phyloP scores from a whole-genome alignment of 2,888 invertebrate genomes.

The Megastigmus dorsalis region DNA sequence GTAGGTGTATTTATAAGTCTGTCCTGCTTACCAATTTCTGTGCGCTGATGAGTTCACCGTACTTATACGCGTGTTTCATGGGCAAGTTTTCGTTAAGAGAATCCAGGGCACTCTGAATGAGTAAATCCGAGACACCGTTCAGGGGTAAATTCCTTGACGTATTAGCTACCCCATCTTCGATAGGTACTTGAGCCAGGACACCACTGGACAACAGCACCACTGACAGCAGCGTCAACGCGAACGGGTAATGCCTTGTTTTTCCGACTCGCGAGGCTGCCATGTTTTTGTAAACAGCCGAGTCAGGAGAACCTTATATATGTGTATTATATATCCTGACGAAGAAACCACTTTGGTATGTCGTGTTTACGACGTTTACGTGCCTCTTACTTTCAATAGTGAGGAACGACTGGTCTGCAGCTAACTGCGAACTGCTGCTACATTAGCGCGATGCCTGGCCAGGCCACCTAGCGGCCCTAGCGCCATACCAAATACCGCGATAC shows the following conservation, averaged over 20 bases:
- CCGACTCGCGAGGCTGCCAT: slow-evolving; percentile 46
- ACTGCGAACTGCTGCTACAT: neutral
- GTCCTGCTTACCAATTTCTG: slow-evolving; percentile 65
- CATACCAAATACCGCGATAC: too few species aligned
- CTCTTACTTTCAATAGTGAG: slow-evolving; percentile 37
- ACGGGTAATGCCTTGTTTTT: neutral
- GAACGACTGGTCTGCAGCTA: slow-evolving; percentile 20
- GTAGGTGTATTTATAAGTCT: too few species aligned
- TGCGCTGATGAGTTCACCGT: slow-evolving; percentile 66
- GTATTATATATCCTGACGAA: neutral
- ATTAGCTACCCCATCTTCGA: slow-evolving; percentile 17
- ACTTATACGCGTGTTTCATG: slow-evolving; percentile 63
- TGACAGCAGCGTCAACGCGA: too few species aligned
- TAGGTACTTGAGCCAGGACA: slow-evolving; percentile 8
- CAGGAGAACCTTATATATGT: too few species aligned
- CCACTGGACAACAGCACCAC: neutral
- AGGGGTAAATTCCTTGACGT: slow-evolving; percentile 58
- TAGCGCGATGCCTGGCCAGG: neutral
- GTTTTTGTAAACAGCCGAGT: too few species aligned
- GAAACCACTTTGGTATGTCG: neutral
- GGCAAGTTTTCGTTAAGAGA: slow-evolving; percentile 64
- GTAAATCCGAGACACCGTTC: slow-evolving; percentile 58
- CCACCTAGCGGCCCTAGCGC: too few species aligned
- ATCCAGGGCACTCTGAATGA: slow-evolving; percentile 64
- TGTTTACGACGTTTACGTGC: neutral